A percentile compares a stretch with the other conserved stretches of the same genome.
phyloP scores from a whole-genome alignment of 2,113 vertebrate genomes.

The Pelecanoides urinatrix region DNA sequence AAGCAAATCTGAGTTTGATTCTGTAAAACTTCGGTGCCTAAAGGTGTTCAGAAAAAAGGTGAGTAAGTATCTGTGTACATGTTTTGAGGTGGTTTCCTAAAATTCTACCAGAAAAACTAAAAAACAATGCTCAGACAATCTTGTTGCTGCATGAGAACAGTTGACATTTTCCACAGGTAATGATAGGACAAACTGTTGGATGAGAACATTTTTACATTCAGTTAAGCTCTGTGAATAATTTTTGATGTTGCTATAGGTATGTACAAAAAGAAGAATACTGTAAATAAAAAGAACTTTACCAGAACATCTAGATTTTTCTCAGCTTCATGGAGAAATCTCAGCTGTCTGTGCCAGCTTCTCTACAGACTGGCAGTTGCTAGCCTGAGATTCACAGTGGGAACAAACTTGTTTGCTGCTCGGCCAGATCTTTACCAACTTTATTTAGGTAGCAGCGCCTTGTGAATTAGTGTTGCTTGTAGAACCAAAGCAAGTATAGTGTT shows the following conservation, averaged over 20 bases:
- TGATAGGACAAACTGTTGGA: slow-evolving; percentile 40
- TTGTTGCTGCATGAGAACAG: slow-evolving; percentile 35
- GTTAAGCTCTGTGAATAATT: slow-evolving; percentile 70
- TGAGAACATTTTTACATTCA: slow-evolving; percentile 61
- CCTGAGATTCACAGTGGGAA: not conserved
- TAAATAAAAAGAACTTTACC: slow-evolving; percentile 75
- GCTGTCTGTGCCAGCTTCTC: not conserved
- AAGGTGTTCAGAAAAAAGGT: slow-evolving; percentile 14
- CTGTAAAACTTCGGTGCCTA: slow-evolving; percentile 14
- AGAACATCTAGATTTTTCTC: slow-evolving; percentile 57
- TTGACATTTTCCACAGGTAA: slow-evolving; percentile 18
- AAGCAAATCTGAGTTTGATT: not conserved
- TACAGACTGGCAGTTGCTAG: not conserved
- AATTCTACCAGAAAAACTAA: slow-evolving; percentile 35
- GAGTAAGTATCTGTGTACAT: not conserved
- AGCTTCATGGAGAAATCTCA: slow-evolving; percentile 56
- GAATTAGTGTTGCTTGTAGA: not conserved
- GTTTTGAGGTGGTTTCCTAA: slow-evolving; percentile 15
- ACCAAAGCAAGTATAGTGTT: not conserved
- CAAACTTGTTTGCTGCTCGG: not conserved
- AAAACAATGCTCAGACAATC: slow-evolving; percentile 76
- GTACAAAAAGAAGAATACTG: slow-evolving; percentile 67
- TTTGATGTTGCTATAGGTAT: slow-evolving; percentile 70
- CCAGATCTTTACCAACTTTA: not conserved
- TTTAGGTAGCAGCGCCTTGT: not conserved